Evolutionary conservation across 2,797 vertebrate genomes (phyloP).

Genomic region (Mallotus villosus): DNA sequence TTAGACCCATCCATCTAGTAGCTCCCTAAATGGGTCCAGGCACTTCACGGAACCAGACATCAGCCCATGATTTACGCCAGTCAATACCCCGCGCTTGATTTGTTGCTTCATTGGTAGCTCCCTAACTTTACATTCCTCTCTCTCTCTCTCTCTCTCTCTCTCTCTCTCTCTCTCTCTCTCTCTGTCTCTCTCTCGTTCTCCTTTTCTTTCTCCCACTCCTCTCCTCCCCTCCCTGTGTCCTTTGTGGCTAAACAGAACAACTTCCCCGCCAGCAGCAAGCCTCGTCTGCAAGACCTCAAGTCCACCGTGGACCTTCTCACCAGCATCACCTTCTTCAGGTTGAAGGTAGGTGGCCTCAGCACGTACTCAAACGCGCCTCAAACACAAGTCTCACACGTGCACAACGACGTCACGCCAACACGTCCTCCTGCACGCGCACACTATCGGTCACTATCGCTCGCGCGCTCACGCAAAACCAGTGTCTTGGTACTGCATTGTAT

Average conservation of each 20-base stretch:
- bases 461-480: too few relatives aligned
- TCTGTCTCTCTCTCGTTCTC: neutral
- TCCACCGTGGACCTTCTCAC: constrained; percentile 97
- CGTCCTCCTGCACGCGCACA: neutral
- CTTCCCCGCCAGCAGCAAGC: constrained; percentile 90
- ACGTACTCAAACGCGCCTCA: too few relatives aligned
- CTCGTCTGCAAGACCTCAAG: constrained; percentile 90
- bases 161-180: neutral
- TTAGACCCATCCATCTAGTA: too few relatives aligned
- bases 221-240: neutral
- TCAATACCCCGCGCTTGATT: too few relatives aligned
- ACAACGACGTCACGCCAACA: neutral
- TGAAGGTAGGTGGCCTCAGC: constrained; percentile 81
- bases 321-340: constrained; percentile 98
- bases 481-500: too few relatives aligned
- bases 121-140: neutral
- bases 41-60: too few relatives aligned
- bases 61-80: too few relatives aligned
- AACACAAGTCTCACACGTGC: too few relatives aligned
- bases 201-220: neutral
- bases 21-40: too few relatives aligned
- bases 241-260: constrained; percentile 81
- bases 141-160: neutral
- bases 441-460: too few relatives aligned
- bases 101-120: too few relatives aligned